These are phyloP conservation scores for Syngnathus acus DNA, from an alignment of 2,797 vertebrate genomes.

Conservation along the genomic window DNA sequence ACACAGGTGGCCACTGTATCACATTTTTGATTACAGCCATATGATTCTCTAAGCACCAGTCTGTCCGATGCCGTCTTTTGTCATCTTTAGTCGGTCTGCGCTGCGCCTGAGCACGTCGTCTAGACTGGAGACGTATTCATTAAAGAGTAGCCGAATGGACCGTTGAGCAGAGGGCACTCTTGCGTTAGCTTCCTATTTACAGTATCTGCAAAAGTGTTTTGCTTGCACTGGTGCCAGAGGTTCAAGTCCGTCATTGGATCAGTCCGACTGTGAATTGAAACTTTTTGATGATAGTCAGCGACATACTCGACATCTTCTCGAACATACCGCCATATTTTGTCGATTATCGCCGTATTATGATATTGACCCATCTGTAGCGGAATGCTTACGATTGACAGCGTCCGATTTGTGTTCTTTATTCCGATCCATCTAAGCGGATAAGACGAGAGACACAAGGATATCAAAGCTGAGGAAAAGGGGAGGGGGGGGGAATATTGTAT, in stretches of 20 bases:
- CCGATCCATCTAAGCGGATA: conserved; percentile 41
- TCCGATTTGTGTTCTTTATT: conserved; percentile 35
- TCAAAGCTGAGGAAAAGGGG: conserved; percentile 36
- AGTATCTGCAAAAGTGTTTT: background rate
- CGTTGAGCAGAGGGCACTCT: background rate
- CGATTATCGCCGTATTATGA: background rate
- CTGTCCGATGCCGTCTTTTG: background rate
- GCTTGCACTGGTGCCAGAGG: background rate
- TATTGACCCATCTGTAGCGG: conserved; percentile 15
- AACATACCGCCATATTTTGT: no score
- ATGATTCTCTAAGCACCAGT: background rate
- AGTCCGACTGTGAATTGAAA: background rate
- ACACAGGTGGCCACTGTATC: background rate
- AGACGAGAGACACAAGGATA: conserved; percentile 34
- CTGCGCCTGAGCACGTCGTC: background rate
- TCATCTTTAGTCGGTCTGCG: background rate
- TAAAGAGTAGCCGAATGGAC: conserved; percentile 1
- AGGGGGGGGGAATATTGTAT: conserved; percentile 9
- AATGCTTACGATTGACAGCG: conserved; percentile 31
- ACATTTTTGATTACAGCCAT: background rate
- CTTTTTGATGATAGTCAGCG: background rate
- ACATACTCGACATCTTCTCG: background rate
- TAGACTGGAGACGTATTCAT: background rate
- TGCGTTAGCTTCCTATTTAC: background rate
- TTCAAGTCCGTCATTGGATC: background rate